These are phyloP conservation scores for Trinorchestia longiramus DNA, from an alignment of 1,140 invertebrate species.

Conservation along the genomic window DNA sequence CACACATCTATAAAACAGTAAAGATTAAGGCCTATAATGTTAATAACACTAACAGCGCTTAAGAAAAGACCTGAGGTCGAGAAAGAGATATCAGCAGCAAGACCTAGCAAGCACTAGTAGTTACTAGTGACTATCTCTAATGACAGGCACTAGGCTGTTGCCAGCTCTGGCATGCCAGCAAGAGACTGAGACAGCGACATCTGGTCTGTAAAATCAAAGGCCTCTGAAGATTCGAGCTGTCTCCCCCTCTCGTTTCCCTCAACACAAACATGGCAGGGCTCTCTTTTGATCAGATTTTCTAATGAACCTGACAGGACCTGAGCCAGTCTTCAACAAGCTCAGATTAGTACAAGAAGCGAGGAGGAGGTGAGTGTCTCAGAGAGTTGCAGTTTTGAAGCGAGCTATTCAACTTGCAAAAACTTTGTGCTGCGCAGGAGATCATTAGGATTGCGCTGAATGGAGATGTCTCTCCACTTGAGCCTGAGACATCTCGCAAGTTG, in stretches of 20 bases:
- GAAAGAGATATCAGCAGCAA: no score
- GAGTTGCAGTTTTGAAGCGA: not conserved
- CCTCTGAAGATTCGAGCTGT: not conserved
- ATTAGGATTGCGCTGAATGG: not conserved
- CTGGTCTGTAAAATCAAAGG: not conserved
- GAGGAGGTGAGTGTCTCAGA: not conserved
- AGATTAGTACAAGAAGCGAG: not conserved
- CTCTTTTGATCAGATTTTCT: not conserved
- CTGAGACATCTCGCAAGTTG: no score
- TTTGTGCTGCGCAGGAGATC: not conserved
- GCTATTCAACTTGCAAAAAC: not conserved
- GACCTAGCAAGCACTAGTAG: not conserved
- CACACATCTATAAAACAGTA: no score
- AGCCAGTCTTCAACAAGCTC: not conserved
- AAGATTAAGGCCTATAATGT: no score
- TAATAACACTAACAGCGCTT: no score
- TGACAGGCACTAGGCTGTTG: no score
- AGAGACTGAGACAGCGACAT: not conserved
- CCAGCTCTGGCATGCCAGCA: not conserved
- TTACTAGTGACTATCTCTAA: no score
- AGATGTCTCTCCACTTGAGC: no score
- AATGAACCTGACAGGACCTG: constrained; percentile 7
- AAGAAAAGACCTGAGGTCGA: no score
- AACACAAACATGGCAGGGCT: not conserved
- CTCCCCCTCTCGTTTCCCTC: not conserved